Evolutionary conservation across 35 echinoderm and acorn worm species (phyloP).

Genomic region (Hemicentrotus pulcherrimus): DNA sequence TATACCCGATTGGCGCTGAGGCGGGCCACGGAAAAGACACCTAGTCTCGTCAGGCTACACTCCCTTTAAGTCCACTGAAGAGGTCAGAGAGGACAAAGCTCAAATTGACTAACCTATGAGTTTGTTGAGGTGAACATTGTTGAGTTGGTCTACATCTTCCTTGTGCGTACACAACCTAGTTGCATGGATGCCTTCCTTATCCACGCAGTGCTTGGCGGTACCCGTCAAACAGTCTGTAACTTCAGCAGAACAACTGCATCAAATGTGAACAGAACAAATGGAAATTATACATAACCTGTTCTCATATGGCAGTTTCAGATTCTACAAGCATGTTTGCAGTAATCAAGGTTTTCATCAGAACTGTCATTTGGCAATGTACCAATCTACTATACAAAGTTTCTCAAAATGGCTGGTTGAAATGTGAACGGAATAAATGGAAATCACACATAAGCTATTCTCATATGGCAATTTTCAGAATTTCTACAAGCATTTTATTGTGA

Average conservation of each 20-base stretch:
- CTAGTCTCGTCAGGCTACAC: no score
- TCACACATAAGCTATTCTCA: neutral
- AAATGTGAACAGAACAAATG: neutral
- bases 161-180: constrained; percentile 98
- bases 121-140: constrained; percentile 93
- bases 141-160: constrained; percentile 96
- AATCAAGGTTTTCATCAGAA: neutral
- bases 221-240: constrained; percentile 60
- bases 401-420: neutral
- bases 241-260: constrained; percentile 22
- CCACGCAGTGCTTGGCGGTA: constrained; percentile 79
- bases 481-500: neutral
- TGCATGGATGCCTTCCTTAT: constrained; percentile 86
- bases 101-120: constrained; percentile 50
- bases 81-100: no score
- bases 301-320: neutral
- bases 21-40: no score
- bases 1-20: no score
- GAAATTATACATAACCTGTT: neutral
- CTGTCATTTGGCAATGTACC: neutral
- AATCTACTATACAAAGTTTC: no score
- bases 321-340: neutral
- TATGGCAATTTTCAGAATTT: neutral
- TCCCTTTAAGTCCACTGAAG: no score
- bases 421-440: neutral